A percentile compares a stretch with the other conserved stretches of the same genome.
phyloP scores from a whole-genome alignment of 2,888 invertebrate genomes.

The Panopea generosa region DNA sequence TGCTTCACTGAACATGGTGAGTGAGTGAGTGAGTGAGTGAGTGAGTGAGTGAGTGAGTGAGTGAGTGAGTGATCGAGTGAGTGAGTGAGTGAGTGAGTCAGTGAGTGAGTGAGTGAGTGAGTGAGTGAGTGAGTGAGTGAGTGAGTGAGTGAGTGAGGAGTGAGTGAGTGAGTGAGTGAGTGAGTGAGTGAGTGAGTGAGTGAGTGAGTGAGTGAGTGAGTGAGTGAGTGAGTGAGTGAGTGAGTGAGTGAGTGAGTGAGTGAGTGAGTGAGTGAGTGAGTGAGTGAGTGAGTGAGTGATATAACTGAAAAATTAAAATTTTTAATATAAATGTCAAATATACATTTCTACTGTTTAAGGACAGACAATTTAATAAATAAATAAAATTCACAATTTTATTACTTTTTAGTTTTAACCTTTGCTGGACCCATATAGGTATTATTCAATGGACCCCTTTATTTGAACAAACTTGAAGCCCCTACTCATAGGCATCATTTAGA shows the following conservation, averaged over 20 bases:
- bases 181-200: conserved; percentile 9
- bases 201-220: conserved; percentile 9
- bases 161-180: conserved; percentile 3
- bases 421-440: no score
- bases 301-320: no score
- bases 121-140: conserved; percentile 9
- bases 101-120: conserved; percentile 9
- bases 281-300: no score
- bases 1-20: neutral
- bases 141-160: neutral
- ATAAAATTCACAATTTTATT: no score
- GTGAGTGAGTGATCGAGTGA: no score
- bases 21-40: conserved; percentile 9
- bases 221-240: conserved; percentile 9
- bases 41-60: conserved; percentile 9
- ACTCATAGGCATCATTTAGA: no score
- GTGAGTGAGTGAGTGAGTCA: conserved; percentile 7
- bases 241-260: conserved; percentile 8
- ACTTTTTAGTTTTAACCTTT: no score
- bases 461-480: no score
- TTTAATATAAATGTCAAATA: no score
- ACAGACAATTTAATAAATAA: no score
- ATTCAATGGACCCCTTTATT: no score
- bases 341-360: no score
- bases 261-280: conserved; percentile 1